Percentiles rank a stretch among this genome's conserved stretches.
phyloP scores from a whole-genome alignment of 2,113 vertebrate species.

The Stomatorhinus ivindoensis region DNA sequence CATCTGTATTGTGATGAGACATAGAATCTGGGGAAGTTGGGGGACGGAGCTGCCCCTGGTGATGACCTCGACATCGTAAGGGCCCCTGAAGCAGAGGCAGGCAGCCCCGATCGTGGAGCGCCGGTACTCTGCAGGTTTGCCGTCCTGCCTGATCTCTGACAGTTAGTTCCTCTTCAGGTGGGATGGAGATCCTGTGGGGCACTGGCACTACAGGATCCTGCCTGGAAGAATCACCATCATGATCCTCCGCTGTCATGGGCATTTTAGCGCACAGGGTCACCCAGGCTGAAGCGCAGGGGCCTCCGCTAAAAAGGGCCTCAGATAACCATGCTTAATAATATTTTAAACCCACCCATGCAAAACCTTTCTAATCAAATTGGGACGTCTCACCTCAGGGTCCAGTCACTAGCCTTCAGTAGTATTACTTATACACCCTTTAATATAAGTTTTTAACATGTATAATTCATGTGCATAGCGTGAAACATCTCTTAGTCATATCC shows the following conservation, averaged over 20 bases:
- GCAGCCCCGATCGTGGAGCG: neutral
- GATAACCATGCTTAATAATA: neutral
- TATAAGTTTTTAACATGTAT: neutral
- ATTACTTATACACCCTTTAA: too few relatives aligned
- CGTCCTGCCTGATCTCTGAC: neutral
- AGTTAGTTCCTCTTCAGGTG: neutral
- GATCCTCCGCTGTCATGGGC: neutral
- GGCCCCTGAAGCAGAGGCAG: neutral
- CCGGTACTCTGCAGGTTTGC: neutral
- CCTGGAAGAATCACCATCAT: neutral
- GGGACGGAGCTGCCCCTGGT: neutral
- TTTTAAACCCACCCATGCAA: neutral
- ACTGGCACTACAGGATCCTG: neutral
- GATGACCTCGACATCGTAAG: neutral
- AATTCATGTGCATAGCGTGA: neutral
- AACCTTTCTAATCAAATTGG: neutral
- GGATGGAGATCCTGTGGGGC: neutral
- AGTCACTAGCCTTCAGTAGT: neutral
- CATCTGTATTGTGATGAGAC: neutral
- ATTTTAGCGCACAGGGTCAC: neutral
- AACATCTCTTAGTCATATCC: neutral
- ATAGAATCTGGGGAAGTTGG: neutral
- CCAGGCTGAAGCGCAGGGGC: neutral
- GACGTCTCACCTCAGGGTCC: neutral
- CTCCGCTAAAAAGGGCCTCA: neutral